These are phyloP conservation scores for Aphodius granarius DNA, from an alignment of 2,888 invertebrate genomes.

Conservation along the genomic window DNA sequence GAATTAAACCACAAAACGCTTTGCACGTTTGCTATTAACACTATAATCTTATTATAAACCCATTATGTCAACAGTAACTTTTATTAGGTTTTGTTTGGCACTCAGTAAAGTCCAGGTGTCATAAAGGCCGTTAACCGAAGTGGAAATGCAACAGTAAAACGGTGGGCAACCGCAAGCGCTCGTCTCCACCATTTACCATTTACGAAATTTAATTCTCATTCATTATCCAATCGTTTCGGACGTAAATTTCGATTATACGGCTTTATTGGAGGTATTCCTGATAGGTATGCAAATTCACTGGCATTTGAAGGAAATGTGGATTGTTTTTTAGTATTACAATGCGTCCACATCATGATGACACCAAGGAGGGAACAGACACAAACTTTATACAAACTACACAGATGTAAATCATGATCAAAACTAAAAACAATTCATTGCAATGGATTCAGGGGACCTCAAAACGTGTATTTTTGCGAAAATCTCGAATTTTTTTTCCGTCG, in stretches of 20 bases:
- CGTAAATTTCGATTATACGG: constrained; percentile 10
- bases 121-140: not conserved
- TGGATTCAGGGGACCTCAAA: no score
- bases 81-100: not conserved
- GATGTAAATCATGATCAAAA: no score
- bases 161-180: not conserved
- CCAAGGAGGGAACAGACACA: no score
- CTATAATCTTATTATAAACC: not conserved
- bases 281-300: constrained; percentile 14
- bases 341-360: no score
- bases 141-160: constrained; percentile 7
- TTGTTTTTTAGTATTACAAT: not conserved
- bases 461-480: no score
- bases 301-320: constrained; percentile 4
- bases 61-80: constrained; percentile 1
- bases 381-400: no score
- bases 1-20: no score
- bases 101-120: not conserved
- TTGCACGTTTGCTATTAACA: not conserved
- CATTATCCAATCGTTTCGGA: constrained; percentile 7
- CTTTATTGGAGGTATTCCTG: not conserved
- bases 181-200: constrained; percentile 3
- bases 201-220: constrained; percentile 7
- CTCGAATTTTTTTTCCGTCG: no score
- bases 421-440: no score